Conservation (phyloP, 2,113 vertebrate species). For the Podarcis muralis region DNA sequence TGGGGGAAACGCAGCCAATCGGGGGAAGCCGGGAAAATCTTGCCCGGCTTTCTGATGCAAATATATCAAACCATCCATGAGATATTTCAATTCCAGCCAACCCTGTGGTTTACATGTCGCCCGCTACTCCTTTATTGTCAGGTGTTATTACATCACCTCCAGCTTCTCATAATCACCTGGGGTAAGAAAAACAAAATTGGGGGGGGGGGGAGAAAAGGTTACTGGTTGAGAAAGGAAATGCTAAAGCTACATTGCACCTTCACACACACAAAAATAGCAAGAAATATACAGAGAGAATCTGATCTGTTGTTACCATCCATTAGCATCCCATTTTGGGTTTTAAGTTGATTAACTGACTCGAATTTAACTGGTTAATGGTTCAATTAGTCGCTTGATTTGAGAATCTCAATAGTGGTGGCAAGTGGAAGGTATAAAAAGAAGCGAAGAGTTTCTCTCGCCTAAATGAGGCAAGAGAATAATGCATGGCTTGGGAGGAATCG, state of each 20-base stretch:
- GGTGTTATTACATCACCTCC: conserved; percentile 38
- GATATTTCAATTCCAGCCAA: conserved; percentile 59
- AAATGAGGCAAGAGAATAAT: background rate
- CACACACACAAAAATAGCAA: background rate
- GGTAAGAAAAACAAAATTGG: background rate
- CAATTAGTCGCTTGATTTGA: conserved; percentile 4
- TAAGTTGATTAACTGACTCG: background rate
- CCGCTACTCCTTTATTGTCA: conserved; percentile 59
- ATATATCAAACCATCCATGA: conserved; percentile 65
- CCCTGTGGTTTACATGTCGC: conserved; percentile 68
- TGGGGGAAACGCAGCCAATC: conserved; percentile 65
- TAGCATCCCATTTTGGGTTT: background rate
- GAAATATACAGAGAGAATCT: background rate
- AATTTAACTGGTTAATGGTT: conserved; percentile 17
- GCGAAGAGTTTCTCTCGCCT: background rate
- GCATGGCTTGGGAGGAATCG: background rate
- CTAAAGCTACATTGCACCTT: background rate
- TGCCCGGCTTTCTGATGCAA: conserved; percentile 80
- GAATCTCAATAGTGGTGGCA: background rate
- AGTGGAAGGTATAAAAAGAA: background rate
- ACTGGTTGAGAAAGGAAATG: background rate
- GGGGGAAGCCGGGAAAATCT: background rate
- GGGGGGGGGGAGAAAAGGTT: conserved; percentile 20
- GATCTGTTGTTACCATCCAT: background rate
- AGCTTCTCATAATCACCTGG: background rate